Evolutionary conservation across 1,140 invertebrate genomes (phyloP), one percentile per base, ranked within the genome.

Genomic region (Brachionus koreanus): DNA sequence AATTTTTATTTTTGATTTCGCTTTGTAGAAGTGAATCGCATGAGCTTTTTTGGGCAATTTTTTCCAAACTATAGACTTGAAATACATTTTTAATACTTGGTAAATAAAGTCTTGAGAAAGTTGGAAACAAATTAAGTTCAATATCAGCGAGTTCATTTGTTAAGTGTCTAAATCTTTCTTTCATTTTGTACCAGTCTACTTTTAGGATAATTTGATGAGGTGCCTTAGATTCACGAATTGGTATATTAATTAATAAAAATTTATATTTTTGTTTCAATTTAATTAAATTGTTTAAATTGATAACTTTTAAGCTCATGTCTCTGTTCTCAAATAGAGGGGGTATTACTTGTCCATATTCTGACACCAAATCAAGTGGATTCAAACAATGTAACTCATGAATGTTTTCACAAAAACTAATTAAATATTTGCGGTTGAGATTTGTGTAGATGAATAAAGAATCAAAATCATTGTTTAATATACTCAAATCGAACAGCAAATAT

Each of bases 391-490:
- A 33, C 16, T 57, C 25, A 3, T 79, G 29, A 61, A 61, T 33
- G 4, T 52, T 39, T 33, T 57, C 33, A 43, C 76, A 79, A 5
- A 35, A 10, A 16, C n/a, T n/a, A 13, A 79, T 10, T 61, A 49
- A 57, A 77, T 49, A 16, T 57, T 77, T 52, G 23, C 57, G 16
- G 13, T 79, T 61, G 7, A 79, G 13, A 65, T 79, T 79, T 35
- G 76, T 43, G 25, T 79, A 79, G 19, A 79, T 25, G 43, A 79
- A 79, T 9, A 79, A 65, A 57, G 76, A 79, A 25, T 79, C 76
- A 43, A 61, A 79, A 16, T 61, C 23, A 13, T 12, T 33, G 25
- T 46, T 74, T 25, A 74, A 9, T 3, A 74, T 6, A 10, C 29
- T 29, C 7, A 74, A 46, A 46, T 74, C 42, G 7, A 74, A 74